phyloP scores from a whole-genome alignment of 2,113 vertebrate genomes.

The Datnioides undecimradiatus region DNA sequence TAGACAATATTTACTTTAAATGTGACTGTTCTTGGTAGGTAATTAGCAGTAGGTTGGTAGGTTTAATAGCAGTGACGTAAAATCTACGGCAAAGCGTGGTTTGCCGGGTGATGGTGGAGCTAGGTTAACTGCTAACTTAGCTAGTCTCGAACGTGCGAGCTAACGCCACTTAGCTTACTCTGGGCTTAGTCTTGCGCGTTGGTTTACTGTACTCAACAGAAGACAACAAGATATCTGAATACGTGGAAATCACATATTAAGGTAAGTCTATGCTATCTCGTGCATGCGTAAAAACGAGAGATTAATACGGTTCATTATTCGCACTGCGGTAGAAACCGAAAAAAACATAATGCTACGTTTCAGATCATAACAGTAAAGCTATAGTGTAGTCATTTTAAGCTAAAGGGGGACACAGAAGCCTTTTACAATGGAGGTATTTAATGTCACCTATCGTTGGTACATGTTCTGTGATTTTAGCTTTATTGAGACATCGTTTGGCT shows the following conservation, averaged over 20 bases:
- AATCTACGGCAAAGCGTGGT: background rate
- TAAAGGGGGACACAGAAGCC: background rate
- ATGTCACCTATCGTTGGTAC: no score
- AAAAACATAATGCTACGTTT: no score
- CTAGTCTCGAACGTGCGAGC: background rate
- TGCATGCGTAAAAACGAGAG: rapidly evolving
- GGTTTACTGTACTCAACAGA: background rate
- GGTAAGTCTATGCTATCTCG: background rate
- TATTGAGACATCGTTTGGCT: background rate
- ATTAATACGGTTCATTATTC: no score
- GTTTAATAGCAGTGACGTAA: background rate
- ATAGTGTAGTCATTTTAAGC: no score
- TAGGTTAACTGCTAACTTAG: background rate
- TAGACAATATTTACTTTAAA: background rate
- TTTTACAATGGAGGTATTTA: background rate
- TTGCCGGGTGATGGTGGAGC: background rate
- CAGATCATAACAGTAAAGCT: no score
- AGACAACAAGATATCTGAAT: background rate
- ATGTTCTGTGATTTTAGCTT: background rate
- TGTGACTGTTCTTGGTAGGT: background rate
- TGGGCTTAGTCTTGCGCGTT: no score
- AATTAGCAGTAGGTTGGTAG: no score
- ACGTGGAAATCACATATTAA: background rate
- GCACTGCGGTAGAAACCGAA: background rate
- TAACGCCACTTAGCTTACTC: background rate